Base-by-base conservation (phyloP, 2,113 vertebrate genomes). In the Gallinago undulata region DNA sequence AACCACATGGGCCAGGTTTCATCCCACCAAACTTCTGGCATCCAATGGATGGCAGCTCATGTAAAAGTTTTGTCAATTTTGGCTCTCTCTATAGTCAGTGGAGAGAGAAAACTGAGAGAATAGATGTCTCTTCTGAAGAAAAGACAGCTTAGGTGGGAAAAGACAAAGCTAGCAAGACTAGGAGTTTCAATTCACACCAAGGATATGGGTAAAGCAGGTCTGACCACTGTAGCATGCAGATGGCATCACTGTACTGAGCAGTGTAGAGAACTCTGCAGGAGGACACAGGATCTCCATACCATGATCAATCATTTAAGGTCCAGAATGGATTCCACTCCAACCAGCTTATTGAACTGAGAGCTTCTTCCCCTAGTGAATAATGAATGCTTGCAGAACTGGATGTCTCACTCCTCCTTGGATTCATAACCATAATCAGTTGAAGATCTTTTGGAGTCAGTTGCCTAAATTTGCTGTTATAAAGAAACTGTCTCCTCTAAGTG, bases 301-400 rank as follows among this genome's bases (percentile, higher is more conserved):
- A 1, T 14, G 43, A 35, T 39, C 43, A 69, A 47, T 5, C 39
- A 8, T n/a, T 35, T 70, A 57, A 70, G 15, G 33, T 76, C 18
- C 25, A 53, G 10, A 39, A 9, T 47, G 15, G 25, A 53, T 48
- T 57, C n/a, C 6, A 64, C 12, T 35, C 25, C 30, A 59, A 35
- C 12, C 19, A 24, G 5, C 14, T 93, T 47, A 39, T 19, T 72
- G 66, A 94, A 21, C 8, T 47, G 11, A 18, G 13, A 88, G 6
- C 9, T 91, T 35, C 35, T 43, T 84, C 45, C 19, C 3, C 16
- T 35, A 19, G 35, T 2, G 7, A 53, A 15, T 12, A 72, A 57
- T 21, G 25, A 81, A 53, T 33, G 16, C 1, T 12, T n/a, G 3
- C 2, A 2, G 57, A 67, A 75, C 11, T 1, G 0, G 2, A 2